Conservation (phyloP, 2,797 vertebrate species). For the Nannoperca australis region DNA sequence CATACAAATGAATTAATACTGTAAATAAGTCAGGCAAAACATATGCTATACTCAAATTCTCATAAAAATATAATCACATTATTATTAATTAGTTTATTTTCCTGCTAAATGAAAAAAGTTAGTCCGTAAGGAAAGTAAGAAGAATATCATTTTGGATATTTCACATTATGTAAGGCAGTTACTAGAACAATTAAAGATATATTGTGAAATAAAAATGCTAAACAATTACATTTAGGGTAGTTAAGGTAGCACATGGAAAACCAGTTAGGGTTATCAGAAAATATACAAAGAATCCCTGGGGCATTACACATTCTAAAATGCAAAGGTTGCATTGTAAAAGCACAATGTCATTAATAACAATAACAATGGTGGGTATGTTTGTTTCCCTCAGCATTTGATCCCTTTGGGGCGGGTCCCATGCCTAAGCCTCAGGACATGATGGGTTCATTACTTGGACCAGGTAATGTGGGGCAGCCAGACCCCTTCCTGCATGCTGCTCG, state of each 20-base stretch:
- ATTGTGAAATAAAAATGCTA: neutral
- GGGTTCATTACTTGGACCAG: slow-evolving; percentile 91
- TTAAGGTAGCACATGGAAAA: neutral
- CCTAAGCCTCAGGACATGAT: slow-evolving; percentile 93
- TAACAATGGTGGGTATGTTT: slow-evolving; percentile 50
- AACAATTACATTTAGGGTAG: neutral
- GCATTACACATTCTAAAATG: neutral
- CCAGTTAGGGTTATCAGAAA: neutral
- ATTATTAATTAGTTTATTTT: neutral
- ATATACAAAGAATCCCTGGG: neutral
- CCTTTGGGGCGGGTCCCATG: slow-evolving; percentile 90
- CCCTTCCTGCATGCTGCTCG: slow-evolving; percentile 93
- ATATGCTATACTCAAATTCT: neutral
- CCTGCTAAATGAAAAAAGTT: neutral
- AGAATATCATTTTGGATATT: neutral
- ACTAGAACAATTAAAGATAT: neutral
- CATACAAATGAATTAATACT: neutral
- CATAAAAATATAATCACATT: too few relatives aligned
- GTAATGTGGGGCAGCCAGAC: slow-evolving; percentile 87
- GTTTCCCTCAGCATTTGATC: slow-evolving; percentile 87
- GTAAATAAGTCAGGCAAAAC: neutral
- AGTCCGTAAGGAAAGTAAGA: neutral
- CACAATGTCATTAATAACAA: neutral
- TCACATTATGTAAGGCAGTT: neutral
- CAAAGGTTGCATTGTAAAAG: neutral